A percentile compares a stretch with the other conserved stretches of the same genome.
Conservation (phyloP, 92 coral and sea anemone species). For the Paragorgia papillata region DNA sequence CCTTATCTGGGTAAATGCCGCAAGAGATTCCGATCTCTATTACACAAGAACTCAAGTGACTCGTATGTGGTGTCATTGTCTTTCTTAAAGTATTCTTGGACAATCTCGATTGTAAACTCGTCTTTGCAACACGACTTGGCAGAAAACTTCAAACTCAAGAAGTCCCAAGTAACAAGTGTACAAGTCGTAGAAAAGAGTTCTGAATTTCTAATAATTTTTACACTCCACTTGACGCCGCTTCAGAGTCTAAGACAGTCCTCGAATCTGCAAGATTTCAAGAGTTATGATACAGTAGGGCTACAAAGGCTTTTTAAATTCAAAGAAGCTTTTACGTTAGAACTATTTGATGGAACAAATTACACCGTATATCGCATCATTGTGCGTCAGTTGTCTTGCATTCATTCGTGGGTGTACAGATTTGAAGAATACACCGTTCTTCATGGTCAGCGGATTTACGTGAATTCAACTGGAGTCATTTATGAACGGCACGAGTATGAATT, state of each 20-base stretch:
- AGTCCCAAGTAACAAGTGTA: slow-evolving; percentile 2
- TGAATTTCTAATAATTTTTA: slow-evolving; percentile 10
- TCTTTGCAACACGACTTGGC: neutral
- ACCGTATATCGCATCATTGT: neutral
- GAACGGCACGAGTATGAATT: slow-evolving; percentile 10
- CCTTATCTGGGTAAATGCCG: slow-evolving; percentile 30
- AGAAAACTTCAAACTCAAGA: neutral
- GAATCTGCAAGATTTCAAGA: neutral
- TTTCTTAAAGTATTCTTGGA: neutral
- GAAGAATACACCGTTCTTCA: neutral
- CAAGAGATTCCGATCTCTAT: neutral
- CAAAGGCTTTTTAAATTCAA: slow-evolving; percentile 7
- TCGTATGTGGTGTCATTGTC: slow-evolving; percentile 7
- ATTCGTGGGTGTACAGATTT: neutral
- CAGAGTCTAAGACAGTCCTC: slow-evolving; percentile 7
- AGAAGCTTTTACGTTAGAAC: neutral
- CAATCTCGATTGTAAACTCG: neutral
- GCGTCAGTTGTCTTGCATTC: slow-evolving; percentile 14
- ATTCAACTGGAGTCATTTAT: slow-evolving; percentile 6
- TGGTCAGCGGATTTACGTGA: neutral
- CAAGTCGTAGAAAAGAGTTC: neutral
- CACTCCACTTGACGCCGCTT: slow-evolving; percentile 5
- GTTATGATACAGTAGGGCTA: neutral
- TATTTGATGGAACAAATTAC: neutral
- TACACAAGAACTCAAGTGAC: neutral